These are phyloP conservation scores for Sphecodes monilicornis DNA, from an alignment of 2,888 invertebrate genomes.

Conservation along the genomic window DNA sequence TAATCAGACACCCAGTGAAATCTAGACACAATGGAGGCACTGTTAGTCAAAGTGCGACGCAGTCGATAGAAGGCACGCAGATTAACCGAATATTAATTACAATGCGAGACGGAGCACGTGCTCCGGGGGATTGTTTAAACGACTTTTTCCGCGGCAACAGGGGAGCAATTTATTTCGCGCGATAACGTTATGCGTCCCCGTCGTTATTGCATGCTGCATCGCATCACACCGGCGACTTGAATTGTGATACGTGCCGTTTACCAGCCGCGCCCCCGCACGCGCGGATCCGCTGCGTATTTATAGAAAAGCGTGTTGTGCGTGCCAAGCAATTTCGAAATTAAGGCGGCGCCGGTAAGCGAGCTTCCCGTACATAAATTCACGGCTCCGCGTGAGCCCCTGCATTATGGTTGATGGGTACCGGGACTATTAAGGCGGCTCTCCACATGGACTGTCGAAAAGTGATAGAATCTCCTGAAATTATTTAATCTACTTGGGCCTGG, in stretches of 20 bases:
- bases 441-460: background rate
- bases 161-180: conserved; percentile 26
- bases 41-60: background rate
- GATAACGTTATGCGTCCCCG: conserved; percentile 24
- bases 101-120: background rate
- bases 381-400: conserved; percentile 18
- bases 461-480: background rate
- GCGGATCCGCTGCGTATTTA: background rate
- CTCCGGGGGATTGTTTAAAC: conserved; percentile 17
- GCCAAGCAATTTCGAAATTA: conserved; percentile 53
- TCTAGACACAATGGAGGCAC: background rate
- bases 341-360: conserved; percentile 38
- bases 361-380: conserved; percentile 39
- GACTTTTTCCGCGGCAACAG: conserved; percentile 28
- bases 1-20: background rate
- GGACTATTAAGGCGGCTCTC: background rate
- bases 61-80: background rate
- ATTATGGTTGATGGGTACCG: conserved; percentile 50
- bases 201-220: conserved; percentile 25
- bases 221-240: conserved; percentile 2
- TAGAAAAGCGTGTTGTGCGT: conserved; percentile 37
- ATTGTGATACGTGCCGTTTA: conserved; percentile 9
- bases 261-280: conserved; percentile 14
- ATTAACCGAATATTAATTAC: conserved; percentile 35
- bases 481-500: background rate